These are phyloP conservation scores for Stratiomys singularior DNA, from an alignment of 2,888 invertebrate species.

Conservation along the genomic window DNA sequence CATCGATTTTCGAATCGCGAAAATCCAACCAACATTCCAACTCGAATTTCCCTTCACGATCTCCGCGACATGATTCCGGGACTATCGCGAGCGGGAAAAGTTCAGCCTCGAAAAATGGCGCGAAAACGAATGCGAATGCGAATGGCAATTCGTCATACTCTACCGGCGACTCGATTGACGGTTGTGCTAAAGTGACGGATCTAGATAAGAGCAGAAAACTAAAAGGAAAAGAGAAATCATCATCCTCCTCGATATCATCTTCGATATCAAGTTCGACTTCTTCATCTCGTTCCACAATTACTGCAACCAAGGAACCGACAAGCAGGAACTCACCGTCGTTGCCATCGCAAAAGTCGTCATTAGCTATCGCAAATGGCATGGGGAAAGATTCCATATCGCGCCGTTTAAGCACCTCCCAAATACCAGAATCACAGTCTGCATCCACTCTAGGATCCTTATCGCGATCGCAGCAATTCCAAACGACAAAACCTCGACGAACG, in stretches of 20 bases:
- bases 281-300: neutral
- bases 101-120: neutral
- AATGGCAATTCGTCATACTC: neutral
- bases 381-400: constrained; percentile 20
- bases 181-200: constrained; percentile 13
- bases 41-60: neutral
- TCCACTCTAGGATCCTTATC: neutral
- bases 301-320: neutral
- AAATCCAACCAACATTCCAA: neutral
- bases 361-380: neutral
- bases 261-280: neutral
- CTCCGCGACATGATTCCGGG: constrained; percentile 17
- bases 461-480: neutral
- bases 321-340: neutral
- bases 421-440: neutral
- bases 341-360: neutral
- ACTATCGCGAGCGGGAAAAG: neutral
- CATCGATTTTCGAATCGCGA: constrained; percentile 28
- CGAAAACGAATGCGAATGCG: neutral
- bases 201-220: neutral
- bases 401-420: constrained; percentile 14
- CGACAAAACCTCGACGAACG: constrained; percentile 19
- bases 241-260: constrained; percentile 1
- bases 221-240: constrained; percentile 18
- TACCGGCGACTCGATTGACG: neutral